phyloP scores from a whole-genome alignment of 2,888 invertebrate genomes.

The Nephrotoma appendiculata region DNA sequence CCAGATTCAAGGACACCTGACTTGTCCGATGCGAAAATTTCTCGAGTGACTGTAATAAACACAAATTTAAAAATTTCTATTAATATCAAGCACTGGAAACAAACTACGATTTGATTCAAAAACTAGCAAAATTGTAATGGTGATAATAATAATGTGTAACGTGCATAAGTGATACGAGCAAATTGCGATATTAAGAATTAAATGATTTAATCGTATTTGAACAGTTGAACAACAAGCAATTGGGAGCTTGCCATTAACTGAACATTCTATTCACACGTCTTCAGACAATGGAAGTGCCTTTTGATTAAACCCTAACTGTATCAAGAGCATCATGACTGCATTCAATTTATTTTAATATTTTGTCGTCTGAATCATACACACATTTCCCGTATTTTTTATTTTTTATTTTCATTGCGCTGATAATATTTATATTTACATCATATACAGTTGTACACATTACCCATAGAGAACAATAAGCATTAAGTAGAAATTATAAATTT shows the following conservation, averaged over 20 bases:
- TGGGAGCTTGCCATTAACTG: no score
- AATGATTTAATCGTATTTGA: no score
- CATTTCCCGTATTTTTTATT: background rate
- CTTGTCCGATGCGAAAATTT: slow-evolving; percentile 86
- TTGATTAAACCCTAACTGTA: background rate
- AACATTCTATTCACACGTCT: no score
- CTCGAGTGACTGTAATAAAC: slow-evolving; percentile 65
- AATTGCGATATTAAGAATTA: no score
- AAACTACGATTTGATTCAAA: background rate
- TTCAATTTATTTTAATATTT: background rate
- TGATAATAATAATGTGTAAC: background rate
- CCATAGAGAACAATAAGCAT: background rate
- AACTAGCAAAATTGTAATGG: background rate
- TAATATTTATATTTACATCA: background rate
- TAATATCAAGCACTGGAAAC: background rate
- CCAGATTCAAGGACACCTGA: slow-evolving; percentile 74
- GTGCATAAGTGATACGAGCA: background rate
- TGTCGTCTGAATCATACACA: background rate
- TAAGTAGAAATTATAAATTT: background rate
- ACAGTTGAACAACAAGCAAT: no score
- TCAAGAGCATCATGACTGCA: background rate
- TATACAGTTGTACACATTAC: background rate
- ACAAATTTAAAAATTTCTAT: slow-evolving; percentile 7
- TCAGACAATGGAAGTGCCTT: background rate
- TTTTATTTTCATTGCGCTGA: background rate